These are phyloP conservation scores for Dendroctonus valens DNA, from an alignment of 1,140 invertebrate species.

Conservation along the genomic window DNA sequence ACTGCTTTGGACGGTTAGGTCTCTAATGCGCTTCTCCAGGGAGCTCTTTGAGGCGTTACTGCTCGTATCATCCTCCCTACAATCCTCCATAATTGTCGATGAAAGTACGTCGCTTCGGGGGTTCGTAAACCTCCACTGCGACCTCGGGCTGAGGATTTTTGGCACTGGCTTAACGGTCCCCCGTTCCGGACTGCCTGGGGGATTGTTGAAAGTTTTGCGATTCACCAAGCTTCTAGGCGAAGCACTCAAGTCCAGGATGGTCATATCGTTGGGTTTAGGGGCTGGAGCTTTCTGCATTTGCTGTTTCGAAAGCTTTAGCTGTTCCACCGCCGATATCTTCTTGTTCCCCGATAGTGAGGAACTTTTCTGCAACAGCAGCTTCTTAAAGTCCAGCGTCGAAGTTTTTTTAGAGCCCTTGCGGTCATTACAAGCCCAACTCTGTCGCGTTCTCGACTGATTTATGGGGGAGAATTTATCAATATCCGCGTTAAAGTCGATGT, in stretches of 20 bases:
- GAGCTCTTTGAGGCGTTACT: conserved; percentile 39
- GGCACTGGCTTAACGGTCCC: conserved; percentile 57
- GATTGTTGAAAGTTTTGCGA: conserved; percentile 57
- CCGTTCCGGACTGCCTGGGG: conserved; percentile 54
- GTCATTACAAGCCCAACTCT: conserved; percentile 55
- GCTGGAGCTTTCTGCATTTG: conserved; percentile 40
- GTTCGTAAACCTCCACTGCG: conserved; percentile 68
- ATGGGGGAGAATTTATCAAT: conserved; percentile 43
- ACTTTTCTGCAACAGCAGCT: conserved; percentile 68
- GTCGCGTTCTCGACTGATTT: conserved; percentile 42
- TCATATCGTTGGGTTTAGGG: conserved; percentile 48
- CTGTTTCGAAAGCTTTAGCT: conserved; percentile 71
- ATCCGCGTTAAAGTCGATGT: conserved; percentile 44
- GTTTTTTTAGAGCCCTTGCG: conserved; percentile 56
- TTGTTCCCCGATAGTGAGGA: conserved; percentile 54
- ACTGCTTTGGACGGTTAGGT: background rate
- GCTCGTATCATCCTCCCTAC: conserved; percentile 67
- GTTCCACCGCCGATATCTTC: conserved; percentile 78
- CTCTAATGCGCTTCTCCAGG: conserved; percentile 15
- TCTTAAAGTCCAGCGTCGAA: conserved; percentile 78
- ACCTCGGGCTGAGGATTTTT: conserved; percentile 68
- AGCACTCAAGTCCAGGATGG: conserved; percentile 63
- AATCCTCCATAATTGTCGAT: conserved; percentile 80
- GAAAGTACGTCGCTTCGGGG: conserved; percentile 78
- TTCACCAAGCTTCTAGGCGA: conserved; percentile 65